These are phyloP conservation scores for Halictus ligatus DNA, from an alignment of 2,888 invertebrate species.

Conservation along the genomic window DNA sequence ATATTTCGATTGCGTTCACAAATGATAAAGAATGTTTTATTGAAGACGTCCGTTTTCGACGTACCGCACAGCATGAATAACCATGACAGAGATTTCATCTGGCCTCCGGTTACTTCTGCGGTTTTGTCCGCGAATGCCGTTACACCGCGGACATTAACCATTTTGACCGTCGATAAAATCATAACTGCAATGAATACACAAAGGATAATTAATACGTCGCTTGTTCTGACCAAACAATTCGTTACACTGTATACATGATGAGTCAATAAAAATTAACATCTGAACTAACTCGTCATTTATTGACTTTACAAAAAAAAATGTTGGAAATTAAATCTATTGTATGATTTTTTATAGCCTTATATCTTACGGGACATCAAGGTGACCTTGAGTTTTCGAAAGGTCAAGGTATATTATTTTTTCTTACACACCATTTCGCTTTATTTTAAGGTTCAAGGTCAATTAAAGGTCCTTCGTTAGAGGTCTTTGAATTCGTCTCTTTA, in stretches of 20 bases:
- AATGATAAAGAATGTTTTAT: slow-evolving; percentile 34
- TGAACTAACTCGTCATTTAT: no score
- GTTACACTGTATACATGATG: not conserved
- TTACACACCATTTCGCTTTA: no score
- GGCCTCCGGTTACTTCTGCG: slow-evolving; percentile 33
- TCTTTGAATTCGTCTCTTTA: no score
- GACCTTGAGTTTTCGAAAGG: no score
- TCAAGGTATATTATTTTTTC: no score
- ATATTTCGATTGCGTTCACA: slow-evolving; percentile 34
- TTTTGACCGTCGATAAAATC: slow-evolving; percentile 26
- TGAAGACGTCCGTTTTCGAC: not conserved
- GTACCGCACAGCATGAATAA: slow-evolving; percentile 17
- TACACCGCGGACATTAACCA: slow-evolving; percentile 16
- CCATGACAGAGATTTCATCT: not conserved
- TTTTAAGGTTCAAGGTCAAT: no score
- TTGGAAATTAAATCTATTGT: no score
- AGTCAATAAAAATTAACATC: no score
- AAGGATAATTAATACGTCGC: slow-evolving; percentile 31
- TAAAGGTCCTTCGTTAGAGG: no score
- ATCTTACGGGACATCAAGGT: no score
- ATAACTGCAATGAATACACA: not conserved
- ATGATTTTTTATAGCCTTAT: no score
- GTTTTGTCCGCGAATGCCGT: slow-evolving; percentile 22
- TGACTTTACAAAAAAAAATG: no score
- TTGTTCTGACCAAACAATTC: slow-evolving; percentile 2